Evolutionary conservation across 2,113 vertebrate species (phyloP).

Genomic region (Triplophysa tibetana): DNA sequence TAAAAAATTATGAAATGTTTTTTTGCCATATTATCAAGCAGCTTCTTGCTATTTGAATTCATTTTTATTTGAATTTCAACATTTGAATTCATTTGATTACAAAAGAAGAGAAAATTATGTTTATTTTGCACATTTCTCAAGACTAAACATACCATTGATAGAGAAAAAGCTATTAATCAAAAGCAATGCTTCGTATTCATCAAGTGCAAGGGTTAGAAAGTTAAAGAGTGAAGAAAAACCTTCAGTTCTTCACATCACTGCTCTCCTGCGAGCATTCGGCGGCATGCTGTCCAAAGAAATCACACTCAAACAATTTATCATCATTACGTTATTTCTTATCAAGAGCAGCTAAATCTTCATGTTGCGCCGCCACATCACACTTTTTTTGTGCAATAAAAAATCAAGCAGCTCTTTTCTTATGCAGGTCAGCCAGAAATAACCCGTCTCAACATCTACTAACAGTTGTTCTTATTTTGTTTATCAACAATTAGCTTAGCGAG

Average conservation of each 20-base stretch:
- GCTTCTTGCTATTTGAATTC: no score
- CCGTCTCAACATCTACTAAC: slow-evolving; percentile 19
- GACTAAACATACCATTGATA: slow-evolving; percentile 45
- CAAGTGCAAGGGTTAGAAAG: background rate
- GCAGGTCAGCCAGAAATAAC: background rate
- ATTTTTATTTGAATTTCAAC: no score
- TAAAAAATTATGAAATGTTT: no score
- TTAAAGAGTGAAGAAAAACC: background rate
- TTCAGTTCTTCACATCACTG: background rate
- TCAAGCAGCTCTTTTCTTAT: no score
- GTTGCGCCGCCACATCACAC: no score
- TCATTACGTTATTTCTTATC: background rate
- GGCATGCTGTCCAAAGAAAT: slow-evolving; percentile 6
- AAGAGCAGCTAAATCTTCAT: background rate
- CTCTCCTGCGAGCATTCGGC: background rate
- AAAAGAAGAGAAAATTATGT: background rate
- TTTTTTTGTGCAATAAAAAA: no score
- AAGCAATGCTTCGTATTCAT: slow-evolving; percentile 18
- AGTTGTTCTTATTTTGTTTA: slow-evolving; percentile 38
- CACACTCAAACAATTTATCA: background rate
- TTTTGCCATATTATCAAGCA: no score
- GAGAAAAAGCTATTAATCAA: slow-evolving; percentile 24
- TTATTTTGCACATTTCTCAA: slow-evolving; percentile 27
- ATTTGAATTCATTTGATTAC: no score
- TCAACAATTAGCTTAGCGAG: slow-evolving; percentile 46